These are phyloP conservation scores for Eupithecia subfuscata DNA, from an alignment of 2,888 invertebrate genomes.

Conservation along the genomic window DNA sequence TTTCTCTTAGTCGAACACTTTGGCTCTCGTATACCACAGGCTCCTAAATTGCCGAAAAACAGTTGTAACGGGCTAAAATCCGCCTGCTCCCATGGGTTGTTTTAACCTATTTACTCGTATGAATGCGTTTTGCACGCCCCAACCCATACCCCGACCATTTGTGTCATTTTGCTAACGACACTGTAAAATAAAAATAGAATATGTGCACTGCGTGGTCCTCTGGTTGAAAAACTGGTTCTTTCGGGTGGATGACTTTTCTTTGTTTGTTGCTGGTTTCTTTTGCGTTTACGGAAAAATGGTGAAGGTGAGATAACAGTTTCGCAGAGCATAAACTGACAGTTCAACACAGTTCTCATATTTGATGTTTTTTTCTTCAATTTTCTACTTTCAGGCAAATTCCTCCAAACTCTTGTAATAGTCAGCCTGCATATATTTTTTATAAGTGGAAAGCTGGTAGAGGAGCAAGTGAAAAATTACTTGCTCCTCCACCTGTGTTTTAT, in stretches of 20 bases:
- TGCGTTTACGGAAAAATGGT: background rate
- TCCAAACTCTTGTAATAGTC: too few relatives aligned
- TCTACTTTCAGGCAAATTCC: background rate
- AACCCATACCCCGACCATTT: constrained; percentile 26
- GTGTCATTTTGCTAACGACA: constrained; percentile 29
- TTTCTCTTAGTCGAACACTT: background rate
- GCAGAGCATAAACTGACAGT: background rate
- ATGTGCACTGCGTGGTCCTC: background rate
- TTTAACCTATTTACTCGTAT: constrained; percentile 43
- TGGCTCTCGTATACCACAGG: background rate
- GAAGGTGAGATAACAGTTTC: background rate
- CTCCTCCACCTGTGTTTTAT: background rate
- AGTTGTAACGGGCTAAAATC: constrained; percentile 44
- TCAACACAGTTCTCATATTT: background rate
- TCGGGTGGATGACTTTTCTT: background rate
- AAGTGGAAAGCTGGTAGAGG: background rate
- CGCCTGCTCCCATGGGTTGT: constrained; percentile 35
- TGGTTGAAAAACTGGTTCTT: background rate
- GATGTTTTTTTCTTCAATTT: background rate
- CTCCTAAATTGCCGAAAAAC: constrained; percentile 41
- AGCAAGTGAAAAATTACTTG: too few relatives aligned
- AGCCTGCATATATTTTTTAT: background rate
- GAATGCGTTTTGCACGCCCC: constrained; percentile 38
- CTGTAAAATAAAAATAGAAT: constrained; percentile 24
- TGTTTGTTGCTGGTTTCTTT: constrained; percentile 2